phyloP scores from a whole-genome alignment of 2,888 invertebrate genomes.

The Dryocosmus kuriphilus region DNA sequence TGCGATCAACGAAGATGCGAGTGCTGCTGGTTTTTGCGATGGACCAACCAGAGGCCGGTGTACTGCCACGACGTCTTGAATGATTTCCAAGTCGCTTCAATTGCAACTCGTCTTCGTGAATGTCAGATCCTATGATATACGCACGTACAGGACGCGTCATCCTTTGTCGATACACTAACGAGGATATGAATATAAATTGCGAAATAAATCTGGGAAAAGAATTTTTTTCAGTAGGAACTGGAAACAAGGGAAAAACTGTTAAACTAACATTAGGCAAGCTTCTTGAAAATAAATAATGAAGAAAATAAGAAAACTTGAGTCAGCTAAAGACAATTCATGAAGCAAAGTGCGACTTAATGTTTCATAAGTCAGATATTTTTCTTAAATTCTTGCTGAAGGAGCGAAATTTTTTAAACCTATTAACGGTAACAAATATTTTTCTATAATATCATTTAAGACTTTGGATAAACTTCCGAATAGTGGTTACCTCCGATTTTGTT shows the following conservation, averaged over 20 bases:
- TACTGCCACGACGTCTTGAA: conserved; percentile 60
- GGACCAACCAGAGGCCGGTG: conserved; percentile 49
- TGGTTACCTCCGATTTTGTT: no score
- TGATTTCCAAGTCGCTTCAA: conserved; percentile 65
- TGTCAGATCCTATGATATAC: conserved; percentile 27
- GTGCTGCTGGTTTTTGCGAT: conserved; percentile 64
- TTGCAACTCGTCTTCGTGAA: conserved; percentile 42
- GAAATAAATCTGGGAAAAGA: not conserved
- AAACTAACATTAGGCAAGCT: not conserved
- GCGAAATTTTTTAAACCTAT: no score
- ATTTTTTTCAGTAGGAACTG: not conserved
- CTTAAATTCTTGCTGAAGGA: no score
- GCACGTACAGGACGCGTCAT: conserved; percentile 18
- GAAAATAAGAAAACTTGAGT: no score
- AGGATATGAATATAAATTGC: conserved; percentile 27
- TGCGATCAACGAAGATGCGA: conserved; percentile 55
- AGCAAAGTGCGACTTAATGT: no score
- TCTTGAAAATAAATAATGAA: not conserved
- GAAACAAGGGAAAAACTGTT: not conserved
- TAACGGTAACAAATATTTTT: no score
- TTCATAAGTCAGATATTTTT: no score
- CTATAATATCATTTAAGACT: no score
- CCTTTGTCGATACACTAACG: conserved; percentile 26
- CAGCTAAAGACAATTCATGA: no score
- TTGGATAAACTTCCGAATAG: no score